These are phyloP conservation scores for Ectemnius cavifrons DNA, from an alignment of 2,888 invertebrate species.

Conservation along the genomic window DNA sequence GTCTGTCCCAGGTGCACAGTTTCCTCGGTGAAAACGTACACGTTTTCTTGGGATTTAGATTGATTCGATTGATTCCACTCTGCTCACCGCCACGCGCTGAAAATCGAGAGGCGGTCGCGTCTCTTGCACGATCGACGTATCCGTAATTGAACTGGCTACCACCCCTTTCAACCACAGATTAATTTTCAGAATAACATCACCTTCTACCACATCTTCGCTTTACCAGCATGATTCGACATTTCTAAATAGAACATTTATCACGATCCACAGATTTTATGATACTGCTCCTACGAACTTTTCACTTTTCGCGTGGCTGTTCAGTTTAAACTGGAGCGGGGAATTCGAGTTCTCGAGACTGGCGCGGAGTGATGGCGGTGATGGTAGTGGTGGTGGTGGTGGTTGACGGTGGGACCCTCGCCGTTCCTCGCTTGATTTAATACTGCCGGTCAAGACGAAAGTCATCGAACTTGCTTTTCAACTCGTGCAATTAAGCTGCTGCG, in stretches of 20 bases:
- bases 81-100: slow-evolving; percentile 18
- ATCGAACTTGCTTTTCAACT: slow-evolving; percentile 4
- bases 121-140: slow-evolving; percentile 27
- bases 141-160: slow-evolving; percentile 25
- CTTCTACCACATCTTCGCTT: neutral
- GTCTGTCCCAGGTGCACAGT: neutral
- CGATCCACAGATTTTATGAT: too few species aligned
- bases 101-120: slow-evolving; percentile 10
- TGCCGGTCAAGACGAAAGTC: slow-evolving; percentile 2
- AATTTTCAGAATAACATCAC: slow-evolving; percentile 32
- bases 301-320: too few species aligned
- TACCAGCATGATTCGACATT: slow-evolving; percentile 14
- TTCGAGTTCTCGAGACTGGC: too few species aligned
- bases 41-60: slow-evolving; percentile 24
- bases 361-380: too few species aligned
- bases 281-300: too few species aligned
- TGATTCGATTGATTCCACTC: slow-evolving; percentile 21
- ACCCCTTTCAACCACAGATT: slow-evolving; percentile 13
- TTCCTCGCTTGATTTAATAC: neutral
- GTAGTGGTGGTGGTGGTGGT: too few species aligned
- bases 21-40: slow-evolving; percentile 8
- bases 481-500: neutral
- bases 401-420: too few species aligned
- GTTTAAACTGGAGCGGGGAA: too few species aligned
- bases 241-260: neutral